These are phyloP conservation scores for Eurois occulta DNA, from an alignment of 2,888 invertebrate genomes.

Conservation along the genomic window DNA sequence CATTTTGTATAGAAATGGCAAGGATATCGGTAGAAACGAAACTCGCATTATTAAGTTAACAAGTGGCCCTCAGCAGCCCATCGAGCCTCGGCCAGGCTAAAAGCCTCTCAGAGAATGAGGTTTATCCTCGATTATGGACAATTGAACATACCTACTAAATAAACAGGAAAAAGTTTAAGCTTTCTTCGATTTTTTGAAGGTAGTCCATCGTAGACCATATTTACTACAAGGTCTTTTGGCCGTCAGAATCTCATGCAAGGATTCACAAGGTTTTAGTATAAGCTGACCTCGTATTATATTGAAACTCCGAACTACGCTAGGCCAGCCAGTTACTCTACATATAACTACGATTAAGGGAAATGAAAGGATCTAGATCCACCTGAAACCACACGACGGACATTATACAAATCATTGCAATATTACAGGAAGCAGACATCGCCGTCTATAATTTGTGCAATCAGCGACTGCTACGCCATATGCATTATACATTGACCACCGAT, in stretches of 20 bases:
- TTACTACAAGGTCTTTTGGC: background rate
- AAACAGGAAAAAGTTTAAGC: background rate
- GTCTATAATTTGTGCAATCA: conserved; percentile 22
- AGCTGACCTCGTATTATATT: background rate
- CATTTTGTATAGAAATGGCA: background rate
- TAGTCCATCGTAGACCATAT: background rate
- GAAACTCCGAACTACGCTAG: background rate
- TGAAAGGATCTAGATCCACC: background rate
- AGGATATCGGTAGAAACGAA: background rate
- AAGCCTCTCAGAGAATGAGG: background rate
- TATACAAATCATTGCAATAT: conserved; percentile 6
- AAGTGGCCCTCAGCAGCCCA: background rate
- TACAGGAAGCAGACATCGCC: background rate
- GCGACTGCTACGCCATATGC: conserved; percentile 1
- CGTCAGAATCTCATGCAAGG: background rate
- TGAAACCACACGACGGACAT: background rate
- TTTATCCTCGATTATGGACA: background rate
- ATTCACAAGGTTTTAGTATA: background rate
- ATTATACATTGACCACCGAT: conserved; percentile 24
- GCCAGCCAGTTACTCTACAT: background rate
- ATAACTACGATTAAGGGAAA: background rate
- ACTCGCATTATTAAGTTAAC: background rate
- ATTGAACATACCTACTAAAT: background rate
- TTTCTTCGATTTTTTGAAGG: background rate
- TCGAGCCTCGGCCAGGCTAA: background rate